Evolutionary conservation across 2,888 invertebrate genomes (phyloP), one percentile per base, ranked within the genome.

Genomic region (Dynastes maya): DNA sequence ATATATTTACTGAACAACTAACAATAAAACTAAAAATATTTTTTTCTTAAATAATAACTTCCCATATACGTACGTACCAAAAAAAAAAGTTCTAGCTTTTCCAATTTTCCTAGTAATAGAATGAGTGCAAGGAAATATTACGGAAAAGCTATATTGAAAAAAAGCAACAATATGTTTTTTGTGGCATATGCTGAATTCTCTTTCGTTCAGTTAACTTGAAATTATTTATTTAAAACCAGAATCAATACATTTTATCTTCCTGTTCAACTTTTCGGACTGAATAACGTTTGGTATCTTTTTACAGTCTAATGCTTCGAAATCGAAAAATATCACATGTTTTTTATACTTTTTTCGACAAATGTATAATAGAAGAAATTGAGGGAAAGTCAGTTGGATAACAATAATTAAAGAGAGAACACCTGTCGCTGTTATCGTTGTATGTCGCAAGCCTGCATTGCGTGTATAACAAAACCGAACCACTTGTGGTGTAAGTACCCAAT

Each of bases 331-430:
- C 16, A 16, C 53, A 22, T 22, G n/a, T 13, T 16, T 11, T 53
- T 53, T 16, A 53, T 13, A 16, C 5, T 16, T 53, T 53, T 53
- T 13, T 53, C 53, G 0, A 53, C 53, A 13, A 16, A 13, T 53
- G 16, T 13, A 53, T 13, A 2, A 13, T 53, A 13, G 16, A 5
- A 53, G 16, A 16, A 53, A 53, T 16, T 13, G n/a, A 53, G 13
- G 53, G 53, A 53, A 53, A 53, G 53, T 53, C 53, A 13, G 53
- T n/a, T 53, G 16, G 5, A 13, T 13, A 13, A 53, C n/a, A 53
- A 53, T 53, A 53, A 53, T 53, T 53, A 53, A 16, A n/a, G n/a
- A 2, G n/a, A 53, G 53, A 53, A 53, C 53, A 53, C 53, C 53
- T 53, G 53, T 53, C 53, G 13, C 53, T 53, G 16, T 51, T 51